phyloP scores from a whole-genome alignment of 2,888 invertebrate species.

The Cataglyphis cursor region DNA sequence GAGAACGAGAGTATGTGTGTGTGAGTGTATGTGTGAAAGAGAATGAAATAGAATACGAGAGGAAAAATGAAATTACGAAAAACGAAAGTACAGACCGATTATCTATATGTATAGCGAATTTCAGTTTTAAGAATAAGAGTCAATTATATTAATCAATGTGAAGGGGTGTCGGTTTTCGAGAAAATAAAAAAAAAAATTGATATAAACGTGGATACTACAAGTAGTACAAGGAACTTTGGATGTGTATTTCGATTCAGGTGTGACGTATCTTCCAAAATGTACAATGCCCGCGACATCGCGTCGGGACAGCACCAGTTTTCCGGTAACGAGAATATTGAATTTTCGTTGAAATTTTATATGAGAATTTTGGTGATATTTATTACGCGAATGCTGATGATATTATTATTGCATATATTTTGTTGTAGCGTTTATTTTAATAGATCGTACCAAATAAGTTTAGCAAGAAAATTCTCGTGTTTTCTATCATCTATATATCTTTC shows the following conservation, averaged over 20 bases:
- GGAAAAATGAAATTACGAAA: constrained; percentile 35
- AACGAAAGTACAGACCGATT: constrained; percentile 72
- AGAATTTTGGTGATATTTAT: background rate
- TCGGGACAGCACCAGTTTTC: constrained; percentile 59
- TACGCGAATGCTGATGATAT: background rate
- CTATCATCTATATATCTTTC: background rate
- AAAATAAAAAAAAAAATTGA: constrained; percentile 53
- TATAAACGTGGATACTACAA: constrained; percentile 63
- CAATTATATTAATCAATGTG: constrained; percentile 73
- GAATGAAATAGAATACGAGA: constrained; percentile 3
- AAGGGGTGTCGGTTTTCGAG: constrained; percentile 51
- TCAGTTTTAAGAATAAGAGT: constrained; percentile 73
- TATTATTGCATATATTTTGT: background rate
- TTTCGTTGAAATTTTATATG: constrained; percentile 10
- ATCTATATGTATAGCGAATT: constrained; percentile 63
- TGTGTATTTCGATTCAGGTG: constrained; percentile 74
- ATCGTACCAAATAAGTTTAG: background rate
- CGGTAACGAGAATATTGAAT: constrained; percentile 24
- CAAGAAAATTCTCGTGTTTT: background rate
- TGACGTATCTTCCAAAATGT: constrained; percentile 77
- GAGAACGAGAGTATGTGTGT: background rate
- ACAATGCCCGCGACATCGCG: constrained; percentile 71
- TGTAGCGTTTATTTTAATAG: background rate
- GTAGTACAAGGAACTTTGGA: constrained; percentile 67
- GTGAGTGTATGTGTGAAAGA: background rate